phyloP scores from a whole-genome alignment of 2,888 invertebrate genomes.

The Amiota mariae region DNA sequence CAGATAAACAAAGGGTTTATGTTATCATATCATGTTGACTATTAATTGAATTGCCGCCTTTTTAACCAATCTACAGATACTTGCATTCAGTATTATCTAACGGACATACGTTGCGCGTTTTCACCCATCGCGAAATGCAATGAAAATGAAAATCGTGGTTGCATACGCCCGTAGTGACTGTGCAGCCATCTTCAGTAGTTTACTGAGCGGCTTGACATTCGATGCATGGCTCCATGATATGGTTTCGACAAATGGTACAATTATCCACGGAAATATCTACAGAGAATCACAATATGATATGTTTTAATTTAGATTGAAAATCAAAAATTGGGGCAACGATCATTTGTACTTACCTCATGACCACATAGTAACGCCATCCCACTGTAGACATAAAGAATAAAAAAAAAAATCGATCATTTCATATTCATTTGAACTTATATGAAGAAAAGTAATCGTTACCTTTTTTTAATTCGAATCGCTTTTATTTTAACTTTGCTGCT shows the following conservation, averaged over 20 bases:
- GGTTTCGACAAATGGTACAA: conserved; percentile 98
- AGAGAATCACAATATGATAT: no score
- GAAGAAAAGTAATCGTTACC: no score
- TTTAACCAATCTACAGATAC: conserved; percentile 92
- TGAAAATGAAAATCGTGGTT: conserved; percentile 99
- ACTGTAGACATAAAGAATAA: conserved; percentile 76
- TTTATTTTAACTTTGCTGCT: no score
- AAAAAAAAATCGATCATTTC: no score
- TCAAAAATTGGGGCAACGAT: no score
- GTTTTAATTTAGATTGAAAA: no score
- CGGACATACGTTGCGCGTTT: conserved; percentile 98
- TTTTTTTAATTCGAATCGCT: no score
- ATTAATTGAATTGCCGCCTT: no score
- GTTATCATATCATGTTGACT: no score
- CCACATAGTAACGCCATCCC: conserved; percentile 99
- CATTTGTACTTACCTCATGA: conserved; percentile 87
- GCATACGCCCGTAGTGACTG: conserved; percentile 99
- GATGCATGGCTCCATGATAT: conserved; percentile 99
- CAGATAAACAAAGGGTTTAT: no score
- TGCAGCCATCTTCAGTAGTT: conserved; percentile 78
- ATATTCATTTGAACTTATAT: no score
- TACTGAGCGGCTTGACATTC: conserved; percentile 97
- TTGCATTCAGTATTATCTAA: conserved; percentile 99
- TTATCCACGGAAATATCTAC: conserved; percentile 97
- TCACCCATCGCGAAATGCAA: conserved; percentile 99